Evolutionary conservation across 2,888 invertebrate genomes (phyloP), one percentile per base, ranked within the genome.

Genomic region (Allygus modestus): DNA sequence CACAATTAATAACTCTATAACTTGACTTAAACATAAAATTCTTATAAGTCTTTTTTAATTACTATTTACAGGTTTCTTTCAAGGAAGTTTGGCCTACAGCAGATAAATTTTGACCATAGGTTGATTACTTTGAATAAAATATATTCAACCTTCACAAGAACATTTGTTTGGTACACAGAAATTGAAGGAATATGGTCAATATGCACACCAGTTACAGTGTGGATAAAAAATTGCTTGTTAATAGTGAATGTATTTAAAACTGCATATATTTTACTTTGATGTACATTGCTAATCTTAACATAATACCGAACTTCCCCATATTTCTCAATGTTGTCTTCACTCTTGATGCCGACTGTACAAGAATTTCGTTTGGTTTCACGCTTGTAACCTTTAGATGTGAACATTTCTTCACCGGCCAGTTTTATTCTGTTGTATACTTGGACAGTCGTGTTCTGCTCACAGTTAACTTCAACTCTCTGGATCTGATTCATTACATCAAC

Each of bases 51-150:
- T 1, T 9, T 1, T 1, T 15, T 1, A 15, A 46, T 46, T 15
- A 46, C 46, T 46, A 46, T 46, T 46, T 46, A 46, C 46, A 46
- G 46, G 12, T 46, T 46, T 46, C 46, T 46, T 46, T 46, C 46
- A 11, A 46, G 9, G 4, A 46, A 46, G 46, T 46, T 46, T 46
- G 46, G 46, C 12, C 46, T 46, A 15, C 15, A 15, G 12, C 46
- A 46, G 46, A 46, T 46, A 46, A 46, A 46, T 17, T 46, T 46
- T 15, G 46, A 11, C 15, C 46, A 46, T 15, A 46, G 17, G 17
- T 46, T 46, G 9, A 46, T 46, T 15, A 46, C 46, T 46, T 46
- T 46, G 12, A 15, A 46, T 15, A 15, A 46, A 46, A 46, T 46
- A 46, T 46, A 9, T 46, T 46, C 46, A 46, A 17, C 46, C 17